Conservation (phyloP, 53 echinoderm and acorn worm species). For the Echinarachnius parma region DNA sequence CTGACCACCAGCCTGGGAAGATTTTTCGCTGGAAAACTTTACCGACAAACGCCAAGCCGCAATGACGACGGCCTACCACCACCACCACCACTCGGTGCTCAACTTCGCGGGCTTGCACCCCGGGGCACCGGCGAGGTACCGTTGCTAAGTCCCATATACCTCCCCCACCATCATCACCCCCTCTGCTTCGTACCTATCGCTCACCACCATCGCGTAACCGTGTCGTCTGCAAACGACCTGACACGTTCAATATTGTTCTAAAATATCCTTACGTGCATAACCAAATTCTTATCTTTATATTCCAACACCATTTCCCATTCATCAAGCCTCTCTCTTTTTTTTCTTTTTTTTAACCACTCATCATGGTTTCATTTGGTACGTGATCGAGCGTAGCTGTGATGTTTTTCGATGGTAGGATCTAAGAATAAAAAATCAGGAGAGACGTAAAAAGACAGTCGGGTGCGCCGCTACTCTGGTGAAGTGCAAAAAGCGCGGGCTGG, state of each 20-base stretch:
- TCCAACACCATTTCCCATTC: slow-evolving; percentile 43
- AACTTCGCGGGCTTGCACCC: slow-evolving; percentile 43
- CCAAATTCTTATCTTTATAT: slow-evolving; percentile 18
- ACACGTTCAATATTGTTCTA: slow-evolving; percentile 41
- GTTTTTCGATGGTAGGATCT: no score
- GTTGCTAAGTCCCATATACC: slow-evolving; percentile 29
- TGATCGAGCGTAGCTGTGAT: slow-evolving; percentile 35
- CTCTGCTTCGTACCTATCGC: no score
- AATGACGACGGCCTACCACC: slow-evolving; percentile 36
- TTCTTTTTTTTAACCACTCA: slow-evolving; percentile 20
- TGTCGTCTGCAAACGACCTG: slow-evolving; percentile 15
- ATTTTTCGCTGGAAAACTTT: slow-evolving; percentile 16
- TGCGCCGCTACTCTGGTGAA: no score
- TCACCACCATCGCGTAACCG: slow-evolving; percentile 39
- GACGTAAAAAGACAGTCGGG: no score
- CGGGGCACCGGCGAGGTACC: slow-evolving; percentile 48
- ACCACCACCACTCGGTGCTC: slow-evolving; percentile 31
- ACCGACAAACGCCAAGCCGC: slow-evolving; percentile 9
- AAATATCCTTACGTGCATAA: slow-evolving; percentile 28
- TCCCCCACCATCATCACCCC: background rate
- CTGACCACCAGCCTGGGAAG: slow-evolving; percentile 4
- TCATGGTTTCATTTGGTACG: slow-evolving; percentile 32
- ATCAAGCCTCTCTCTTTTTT: no score
- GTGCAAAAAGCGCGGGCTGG: no score
- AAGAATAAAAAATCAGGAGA: no score